Evolutionary conservation across 2,113 vertebrate genomes (phyloP), one percentile per base, ranked within the genome.

Genomic region (Motacilla alba): DNA sequence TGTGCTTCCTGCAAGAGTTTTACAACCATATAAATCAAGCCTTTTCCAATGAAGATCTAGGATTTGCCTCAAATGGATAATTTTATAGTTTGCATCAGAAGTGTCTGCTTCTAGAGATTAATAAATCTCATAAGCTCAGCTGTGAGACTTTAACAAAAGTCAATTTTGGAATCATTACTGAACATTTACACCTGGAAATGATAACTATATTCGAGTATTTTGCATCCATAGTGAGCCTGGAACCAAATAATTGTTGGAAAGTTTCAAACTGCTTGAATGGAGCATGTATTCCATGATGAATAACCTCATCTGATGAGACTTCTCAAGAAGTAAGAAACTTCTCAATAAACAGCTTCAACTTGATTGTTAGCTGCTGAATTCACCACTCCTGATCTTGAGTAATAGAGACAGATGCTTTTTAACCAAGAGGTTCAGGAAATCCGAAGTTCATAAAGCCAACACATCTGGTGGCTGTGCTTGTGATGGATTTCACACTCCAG

Each of bases 401-500:
- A 20, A 52, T 9, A 43, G 41, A 87, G 47, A 82, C 27, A n/a
- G 26, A 20, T 12, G n/a, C 31, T 86, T 93, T 87, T 86, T 27
- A 94, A 81, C 44, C 13, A 50, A 44, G 87, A 84, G 53, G 28
- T 44, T 89, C 69, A 91, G 83, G 85, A 90, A 94, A 94, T 52
- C 59, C 3, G 0, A 52, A 77, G 82, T 93, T 92, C 64, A 60
- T 95, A 81, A 72, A 90, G 68, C 60, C 82, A 83, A 60, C 39
- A 37, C 72, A 75, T 93, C 88, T 94, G 94, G 82, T 20, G 37
- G 50, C 76, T 92, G 64, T 56, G 68, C 72, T 94, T 35, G 76
- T 4, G 18, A 89, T 92, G 90, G 79, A 94, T 96, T 96, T 92
- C 88, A 90, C 79, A 92, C 68, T 88, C 44, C 68, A 92, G 84